Conservation (phyloP, 2,888 invertebrate genomes). For the Macrosoma leucophasiata region DNA sequence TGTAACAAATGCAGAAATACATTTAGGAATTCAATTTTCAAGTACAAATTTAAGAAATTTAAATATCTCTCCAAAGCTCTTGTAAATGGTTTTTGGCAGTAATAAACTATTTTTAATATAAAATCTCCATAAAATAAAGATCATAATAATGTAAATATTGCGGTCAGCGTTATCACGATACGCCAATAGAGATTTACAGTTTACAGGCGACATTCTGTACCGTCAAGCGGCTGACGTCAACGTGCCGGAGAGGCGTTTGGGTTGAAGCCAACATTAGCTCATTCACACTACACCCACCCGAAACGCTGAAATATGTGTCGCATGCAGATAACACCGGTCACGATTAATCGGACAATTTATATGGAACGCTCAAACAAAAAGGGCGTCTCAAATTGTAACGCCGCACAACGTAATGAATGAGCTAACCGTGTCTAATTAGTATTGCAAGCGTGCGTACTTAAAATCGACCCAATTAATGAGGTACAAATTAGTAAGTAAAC, state of each 20-base stretch:
- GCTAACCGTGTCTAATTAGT: too few relatives aligned
- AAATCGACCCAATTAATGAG: neutral
- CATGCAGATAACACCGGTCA: slow-evolving; percentile 28
- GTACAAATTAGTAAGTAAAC: slow-evolving; percentile 19
- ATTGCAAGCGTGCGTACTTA: slow-evolving; percentile 2
- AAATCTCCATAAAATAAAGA: too few relatives aligned
- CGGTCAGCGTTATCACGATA: too few relatives aligned
- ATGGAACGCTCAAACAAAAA: neutral
- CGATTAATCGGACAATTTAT: slow-evolving; percentile 19
- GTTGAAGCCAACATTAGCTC: slow-evolving; percentile 57
- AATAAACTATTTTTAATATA: too few relatives aligned
- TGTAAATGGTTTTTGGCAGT: neutral
- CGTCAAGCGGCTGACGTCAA: slow-evolving; percentile 52
- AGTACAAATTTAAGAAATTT: too few relatives aligned
- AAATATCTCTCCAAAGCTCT: too few relatives aligned
- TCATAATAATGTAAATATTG: too few relatives aligned
- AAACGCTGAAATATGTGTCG: slow-evolving; percentile 38
- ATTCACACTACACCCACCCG: slow-evolving; percentile 64
- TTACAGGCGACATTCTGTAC: too few relatives aligned
- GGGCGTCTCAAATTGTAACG: neutral
- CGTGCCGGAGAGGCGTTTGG: slow-evolving; percentile 50
- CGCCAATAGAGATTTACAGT: too few relatives aligned
- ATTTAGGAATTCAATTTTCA: too few relatives aligned
- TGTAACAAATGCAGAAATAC: slow-evolving; percentile 46
- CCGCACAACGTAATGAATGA: too few relatives aligned